Evolutionary conservation across 92 coral and sea anemone species (phyloP).

Genomic region (Paragorgia papillata): DNA sequence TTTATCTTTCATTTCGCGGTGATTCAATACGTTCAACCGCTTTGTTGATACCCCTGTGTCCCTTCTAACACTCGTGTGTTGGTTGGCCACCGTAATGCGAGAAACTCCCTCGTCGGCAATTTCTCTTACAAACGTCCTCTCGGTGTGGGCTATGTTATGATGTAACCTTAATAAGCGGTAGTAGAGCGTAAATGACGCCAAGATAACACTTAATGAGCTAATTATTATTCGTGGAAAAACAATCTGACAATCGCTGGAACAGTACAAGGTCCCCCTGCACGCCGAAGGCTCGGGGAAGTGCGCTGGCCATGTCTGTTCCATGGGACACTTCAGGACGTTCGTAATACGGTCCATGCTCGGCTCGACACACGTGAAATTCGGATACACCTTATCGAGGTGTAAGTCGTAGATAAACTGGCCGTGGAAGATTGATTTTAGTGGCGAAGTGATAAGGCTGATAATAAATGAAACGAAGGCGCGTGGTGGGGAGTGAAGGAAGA

Average conservation of each 20-base stretch:
- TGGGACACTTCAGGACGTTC: not conserved
- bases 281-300: not conserved
- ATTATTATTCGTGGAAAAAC: conserved; percentile 20
- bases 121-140: not conserved
- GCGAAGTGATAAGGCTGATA: not conserved
- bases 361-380: conserved; percentile 19
- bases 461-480: not conserved
- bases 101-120: not conserved
- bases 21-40: not conserved
- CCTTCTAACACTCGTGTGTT: not conserved
- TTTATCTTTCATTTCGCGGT: not conserved
- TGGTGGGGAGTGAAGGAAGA: not conserved
- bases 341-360: not conserved
- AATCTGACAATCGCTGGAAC: not conserved
- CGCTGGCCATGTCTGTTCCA: not conserved
- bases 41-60: not conserved
- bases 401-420: conserved; percentile 2
- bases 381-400: not conserved
- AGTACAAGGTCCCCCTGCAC: conserved; percentile 3
- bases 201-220: conserved; percentile 35
- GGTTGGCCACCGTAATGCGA: not conserved
- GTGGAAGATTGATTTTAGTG: conserved; percentile 7
- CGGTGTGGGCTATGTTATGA: conserved; percentile 6
- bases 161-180: conserved; percentile 20
- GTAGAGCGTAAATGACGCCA: conserved; percentile 20